These are phyloP conservation scores for Chrysodeixis includens DNA, from an alignment of 2,888 invertebrate species.

Conservation along the genomic window DNA sequence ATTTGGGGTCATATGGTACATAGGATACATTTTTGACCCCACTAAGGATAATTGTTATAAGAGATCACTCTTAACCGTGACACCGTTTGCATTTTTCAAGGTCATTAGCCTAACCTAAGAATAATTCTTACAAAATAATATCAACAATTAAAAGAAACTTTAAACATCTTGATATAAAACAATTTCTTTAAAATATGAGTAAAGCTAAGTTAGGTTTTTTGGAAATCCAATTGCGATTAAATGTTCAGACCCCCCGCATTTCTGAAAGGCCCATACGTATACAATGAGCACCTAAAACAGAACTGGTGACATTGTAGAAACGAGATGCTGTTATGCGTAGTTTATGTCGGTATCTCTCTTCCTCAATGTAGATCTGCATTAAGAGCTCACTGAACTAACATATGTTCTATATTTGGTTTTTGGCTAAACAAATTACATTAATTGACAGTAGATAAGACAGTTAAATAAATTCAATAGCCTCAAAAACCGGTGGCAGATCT, in stretches of 20 bases:
- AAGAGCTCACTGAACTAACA: no score
- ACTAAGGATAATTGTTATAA: not conserved
- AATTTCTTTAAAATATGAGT: not conserved
- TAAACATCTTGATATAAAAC: not conserved
- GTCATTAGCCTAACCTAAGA: conserved; percentile 1
- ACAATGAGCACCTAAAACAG: not conserved
- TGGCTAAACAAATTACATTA: not conserved
- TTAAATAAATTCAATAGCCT: no score
- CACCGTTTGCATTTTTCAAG: not conserved
- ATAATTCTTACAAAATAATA: conserved; percentile 6
- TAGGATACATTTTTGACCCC: conserved; percentile 14
- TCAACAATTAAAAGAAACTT: not conserved
- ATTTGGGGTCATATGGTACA: conserved; percentile 12
- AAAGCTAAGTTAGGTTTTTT: not conserved
- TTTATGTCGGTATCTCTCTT: not conserved
- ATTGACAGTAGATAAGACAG: not conserved
- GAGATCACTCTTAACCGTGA: conserved; percentile 6
- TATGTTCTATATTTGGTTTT: not conserved
- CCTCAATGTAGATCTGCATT: no score
- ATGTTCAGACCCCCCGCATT: not conserved
- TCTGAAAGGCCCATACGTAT: not conserved
- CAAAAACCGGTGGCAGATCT: not conserved
- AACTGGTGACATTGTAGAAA: not conserved
- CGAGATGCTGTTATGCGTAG: not conserved
- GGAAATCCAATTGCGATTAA: not conserved